A percentile compares a stretch with the other conserved stretches of the same genome.
Conservation (phyloP, 1,140 invertebrate species). For the Trinorchestia longiramus region DNA sequence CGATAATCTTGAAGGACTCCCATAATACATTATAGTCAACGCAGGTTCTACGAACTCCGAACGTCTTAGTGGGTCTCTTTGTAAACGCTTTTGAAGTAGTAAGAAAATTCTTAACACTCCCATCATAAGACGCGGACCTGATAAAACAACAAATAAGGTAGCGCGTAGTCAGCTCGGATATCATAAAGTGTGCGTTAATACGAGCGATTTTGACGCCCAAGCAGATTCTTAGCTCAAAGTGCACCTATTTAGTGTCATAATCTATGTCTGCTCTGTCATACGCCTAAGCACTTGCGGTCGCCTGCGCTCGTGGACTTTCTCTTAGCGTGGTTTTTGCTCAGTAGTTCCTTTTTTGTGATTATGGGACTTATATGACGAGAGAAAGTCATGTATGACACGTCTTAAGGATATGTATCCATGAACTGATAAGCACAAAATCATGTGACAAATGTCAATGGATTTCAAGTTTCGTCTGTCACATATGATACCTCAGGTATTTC, state of each 20-base stretch:
- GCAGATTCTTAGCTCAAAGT: conserved; percentile 37
- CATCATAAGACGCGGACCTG: background rate
- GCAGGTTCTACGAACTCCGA: too few species aligned
- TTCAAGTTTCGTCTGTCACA: too few species aligned
- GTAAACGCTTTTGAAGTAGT: background rate
- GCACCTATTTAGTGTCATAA: conserved; percentile 37
- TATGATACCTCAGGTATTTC: too few species aligned
- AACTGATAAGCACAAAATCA: too few species aligned
- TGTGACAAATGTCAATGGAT: too few species aligned
- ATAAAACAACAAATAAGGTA: conserved; percentile 48
- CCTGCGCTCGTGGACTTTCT: background rate
- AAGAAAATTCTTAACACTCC: background rate
- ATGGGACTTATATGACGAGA: too few species aligned
- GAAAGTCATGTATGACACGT: too few species aligned
- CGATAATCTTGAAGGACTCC: background rate
- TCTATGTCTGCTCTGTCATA: background rate
- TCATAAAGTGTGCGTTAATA: conserved; percentile 13
- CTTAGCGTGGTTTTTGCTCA: background rate
- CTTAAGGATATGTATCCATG: too few species aligned
- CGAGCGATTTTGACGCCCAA: background rate
- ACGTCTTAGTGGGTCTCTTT: background rate
- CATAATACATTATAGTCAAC: background rate
- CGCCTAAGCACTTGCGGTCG: background rate
- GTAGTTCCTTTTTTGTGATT: too few species aligned
- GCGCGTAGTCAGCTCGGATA: background rate